Conservation (phyloP, 1,140 invertebrate species). For the Bursaphelenchus mucronatus region DNA sequence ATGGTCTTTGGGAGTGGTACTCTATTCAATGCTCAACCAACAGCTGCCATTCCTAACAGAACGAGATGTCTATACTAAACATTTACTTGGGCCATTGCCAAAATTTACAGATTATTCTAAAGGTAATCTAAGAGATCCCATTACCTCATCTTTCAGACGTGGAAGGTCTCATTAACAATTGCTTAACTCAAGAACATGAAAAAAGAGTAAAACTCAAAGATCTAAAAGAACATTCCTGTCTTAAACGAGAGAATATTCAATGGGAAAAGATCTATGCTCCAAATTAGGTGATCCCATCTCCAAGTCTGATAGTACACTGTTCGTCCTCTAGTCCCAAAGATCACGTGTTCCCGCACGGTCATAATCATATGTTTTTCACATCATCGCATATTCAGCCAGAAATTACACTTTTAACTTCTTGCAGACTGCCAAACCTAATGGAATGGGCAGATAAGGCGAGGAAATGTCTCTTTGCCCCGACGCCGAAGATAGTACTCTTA, state of each 20-base stretch:
- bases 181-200: not conserved
- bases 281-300: no score
- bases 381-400: no score
- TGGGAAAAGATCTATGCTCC: no score
- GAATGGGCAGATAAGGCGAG: no score
- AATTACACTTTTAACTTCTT: no score
- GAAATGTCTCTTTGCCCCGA: no score
- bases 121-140: constrained; percentile 12
- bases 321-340: no score
- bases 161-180: constrained; percentile 7
- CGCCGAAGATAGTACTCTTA: no score
- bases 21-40: constrained; percentile 71
- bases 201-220: not conserved
- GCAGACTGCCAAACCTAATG: no score
- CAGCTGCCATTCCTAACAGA: constrained; percentile 71
- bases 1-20: constrained; percentile 69
- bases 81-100: constrained; percentile 45
- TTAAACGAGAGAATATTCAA: not conserved
- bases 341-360: no score
- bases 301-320: no score
- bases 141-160: constrained; percentile 4
- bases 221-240: not conserved
- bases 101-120: constrained; percentile 18
- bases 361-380: no score
- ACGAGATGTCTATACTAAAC: constrained; percentile 66